Base-by-base conservation (phyloP, 2,888 invertebrate species). In the Erannis defoliaria region DNA sequence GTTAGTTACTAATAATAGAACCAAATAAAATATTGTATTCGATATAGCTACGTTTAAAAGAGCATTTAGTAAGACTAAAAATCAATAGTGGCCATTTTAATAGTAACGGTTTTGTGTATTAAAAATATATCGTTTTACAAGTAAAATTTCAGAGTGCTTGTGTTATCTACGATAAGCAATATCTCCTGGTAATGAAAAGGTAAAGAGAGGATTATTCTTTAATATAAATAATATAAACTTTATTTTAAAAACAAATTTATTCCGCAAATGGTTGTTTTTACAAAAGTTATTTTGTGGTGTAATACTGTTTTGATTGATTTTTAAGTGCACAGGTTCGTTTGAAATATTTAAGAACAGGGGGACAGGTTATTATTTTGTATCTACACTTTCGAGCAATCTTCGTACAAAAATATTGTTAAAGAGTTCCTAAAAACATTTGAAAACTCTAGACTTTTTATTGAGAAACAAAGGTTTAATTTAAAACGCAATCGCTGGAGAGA, bases 331-430 rank as follows among this genome's bases (percentile, higher is more conserved):
- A 31, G 1, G 12, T 45, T 31, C 18, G 9, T 16, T 46, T 10
- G 10, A 18, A 31, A 18, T 31, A 9, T 31, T 18, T 5, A 10
- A 1, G n/a, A 19, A 19, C 12, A 21, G 29, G 45, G 58, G 58
- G 46, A 23, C 51, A 53, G 51, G 53, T 38, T 51, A 19, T 35
- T 48, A n/a, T n/a, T n/a, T n/a, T n/a, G n/a, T n/a, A n/a, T n/a
- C 9, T 35, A 53, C 12, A 53, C 21, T 23, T 55, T 55, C 48
- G 51, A 55, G 14, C 51, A 19, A 58, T 21, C 54, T 66, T 59
- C 63, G 66, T 66, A 64, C 63, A 64, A 63, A 68, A 50, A 48
- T 55, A 45, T 56, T 37, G 35, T 35, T 18, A n/a, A 31, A 35
- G 38, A 61, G 51, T 53, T 64, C 45, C 23, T 55, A 61, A 33